phyloP scores from a whole-genome alignment of 2,113 vertebrate genomes.

The Pseudorhombus dupliciocellatus region DNA sequence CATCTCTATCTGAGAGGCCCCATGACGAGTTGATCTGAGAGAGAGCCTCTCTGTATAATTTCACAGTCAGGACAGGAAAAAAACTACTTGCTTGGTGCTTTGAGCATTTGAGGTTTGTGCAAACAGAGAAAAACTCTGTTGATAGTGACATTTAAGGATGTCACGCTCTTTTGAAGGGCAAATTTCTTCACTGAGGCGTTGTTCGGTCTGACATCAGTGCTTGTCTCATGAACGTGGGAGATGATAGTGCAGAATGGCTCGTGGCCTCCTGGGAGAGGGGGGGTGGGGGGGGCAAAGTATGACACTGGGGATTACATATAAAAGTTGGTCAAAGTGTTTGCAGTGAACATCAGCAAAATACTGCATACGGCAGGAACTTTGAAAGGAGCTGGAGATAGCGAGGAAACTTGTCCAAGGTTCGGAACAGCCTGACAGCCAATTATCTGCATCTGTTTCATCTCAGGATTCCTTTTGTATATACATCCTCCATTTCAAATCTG shows the following conservation, averaged over 20 bases:
- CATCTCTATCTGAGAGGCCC: conserved; percentile 24
- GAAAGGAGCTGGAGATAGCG: conserved; percentile 28
- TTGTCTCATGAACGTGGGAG: conserved; percentile 19
- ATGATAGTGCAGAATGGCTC: conserved; percentile 7
- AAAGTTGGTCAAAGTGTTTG: conserved; percentile 53
- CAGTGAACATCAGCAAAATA: conserved; percentile 22
- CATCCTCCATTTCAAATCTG: conserved; percentile 41
- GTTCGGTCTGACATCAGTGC: conserved; percentile 22
- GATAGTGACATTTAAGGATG: conserved; percentile 32
- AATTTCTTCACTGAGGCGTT: conserved; percentile 12
- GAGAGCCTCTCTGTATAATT: conserved; percentile 48
- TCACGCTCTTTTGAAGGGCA: conserved; percentile 16
- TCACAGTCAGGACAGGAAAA: conserved; percentile 17
- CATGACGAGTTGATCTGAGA: conserved; percentile 44
- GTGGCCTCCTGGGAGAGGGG: conserved; percentile 13
- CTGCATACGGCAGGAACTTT: conserved; percentile 39
- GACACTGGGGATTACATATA: conserved; percentile 45
- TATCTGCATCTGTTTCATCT: conserved; percentile 57
- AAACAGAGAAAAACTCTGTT: conserved; percentile 46
- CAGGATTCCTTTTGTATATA: conserved; percentile 45
- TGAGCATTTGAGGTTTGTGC: conserved; percentile 12
- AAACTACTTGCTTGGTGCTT: conserved; percentile 6
- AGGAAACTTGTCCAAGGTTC: conserved; percentile 30
- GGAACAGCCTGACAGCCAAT: conserved; percentile 69
- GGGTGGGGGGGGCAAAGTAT: conserved; percentile 28